Conservation (phyloP, 2,888 invertebrate genomes). For the Chaetoderma sp. region DNA sequence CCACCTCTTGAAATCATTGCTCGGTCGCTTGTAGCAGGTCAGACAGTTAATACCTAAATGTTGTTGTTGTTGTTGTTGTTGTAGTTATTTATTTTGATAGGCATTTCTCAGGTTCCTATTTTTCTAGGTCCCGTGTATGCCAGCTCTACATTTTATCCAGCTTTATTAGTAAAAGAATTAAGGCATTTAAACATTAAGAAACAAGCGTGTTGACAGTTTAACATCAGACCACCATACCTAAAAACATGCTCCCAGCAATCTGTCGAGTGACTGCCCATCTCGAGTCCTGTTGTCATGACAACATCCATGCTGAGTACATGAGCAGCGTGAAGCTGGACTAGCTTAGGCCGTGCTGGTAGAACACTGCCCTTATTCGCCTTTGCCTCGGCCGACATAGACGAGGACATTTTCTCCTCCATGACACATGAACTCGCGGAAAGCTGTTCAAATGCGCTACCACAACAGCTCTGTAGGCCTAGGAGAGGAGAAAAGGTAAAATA, state of each 20-base stretch:
- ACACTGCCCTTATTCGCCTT: slow-evolving; percentile 38
- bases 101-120: too few relatives aligned
- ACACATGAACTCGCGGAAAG: slow-evolving; percentile 91
- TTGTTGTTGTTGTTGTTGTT: too few relatives aligned
- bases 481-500: neutral
- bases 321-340: slow-evolving; percentile 80
- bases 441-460: slow-evolving; percentile 88
- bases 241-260: slow-evolving; percentile 98
- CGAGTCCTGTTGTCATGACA: slow-evolving; percentile 86
- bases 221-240: too few relatives aligned
- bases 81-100: too few relatives aligned
- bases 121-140: too few relatives aligned
- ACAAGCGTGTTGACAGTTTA: too few relatives aligned
- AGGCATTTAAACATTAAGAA: too few relatives aligned
- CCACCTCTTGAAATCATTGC: too few relatives aligned
- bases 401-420: slow-evolving; percentile 71
- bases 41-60: too few relatives aligned
- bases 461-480: slow-evolving; percentile 88
- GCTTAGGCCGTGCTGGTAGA: slow-evolving; percentile 48
- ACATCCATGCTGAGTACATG: slow-evolving; percentile 94
- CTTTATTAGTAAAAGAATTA: too few relatives aligned
- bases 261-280: slow-evolving; percentile 90
- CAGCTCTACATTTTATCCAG: too few relatives aligned
- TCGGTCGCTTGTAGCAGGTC: too few relatives aligned
- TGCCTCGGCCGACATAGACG: slow-evolving; percentile 30